These are phyloP conservation scores for Cataglyphis cursor DNA, from an alignment of 2,888 invertebrate genomes.

Conservation along the genomic window DNA sequence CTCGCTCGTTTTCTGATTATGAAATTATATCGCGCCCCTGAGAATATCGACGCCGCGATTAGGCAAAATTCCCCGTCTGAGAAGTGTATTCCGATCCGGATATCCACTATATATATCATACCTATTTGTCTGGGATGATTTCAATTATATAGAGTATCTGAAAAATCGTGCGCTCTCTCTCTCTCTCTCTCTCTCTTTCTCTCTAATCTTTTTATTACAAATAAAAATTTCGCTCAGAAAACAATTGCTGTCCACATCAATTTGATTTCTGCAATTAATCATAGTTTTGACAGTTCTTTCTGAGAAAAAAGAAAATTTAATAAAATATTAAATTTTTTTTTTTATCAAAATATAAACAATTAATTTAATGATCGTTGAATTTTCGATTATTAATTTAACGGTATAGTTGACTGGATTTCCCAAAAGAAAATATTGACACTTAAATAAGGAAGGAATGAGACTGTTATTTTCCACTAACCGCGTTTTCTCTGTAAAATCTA, in stretches of 20 bases:
- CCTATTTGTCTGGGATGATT: slow-evolving; percentile 28
- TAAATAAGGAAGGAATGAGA: slow-evolving; percentile 10
- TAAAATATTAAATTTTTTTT: not conserved
- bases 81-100: slow-evolving; percentile 32
- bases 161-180: not conserved
- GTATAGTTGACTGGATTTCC: not conserved
- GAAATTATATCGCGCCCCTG: slow-evolving; percentile 73
- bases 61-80: slow-evolving; percentile 44
- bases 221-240: slow-evolving; percentile 13
- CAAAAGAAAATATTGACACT: not conserved
- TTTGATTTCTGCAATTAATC: not conserved
- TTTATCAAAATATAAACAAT: not conserved
- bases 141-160: not conserved
- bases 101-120: slow-evolving; percentile 7
- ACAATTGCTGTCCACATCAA: not conserved
- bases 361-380: not conserved
- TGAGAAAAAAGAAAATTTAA: not conserved
- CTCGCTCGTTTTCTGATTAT: slow-evolving; percentile 72
- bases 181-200: slow-evolving; percentile 28
- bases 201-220: not conserved
- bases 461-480: slow-evolving; percentile 24
- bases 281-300: not conserved
- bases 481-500: slow-evolving; percentile 25
- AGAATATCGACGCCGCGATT: slow-evolving; percentile 68
- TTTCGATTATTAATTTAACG: not conserved